Conservation (phyloP, 2,797 vertebrate species). For the Sebastes elongatus region DNA sequence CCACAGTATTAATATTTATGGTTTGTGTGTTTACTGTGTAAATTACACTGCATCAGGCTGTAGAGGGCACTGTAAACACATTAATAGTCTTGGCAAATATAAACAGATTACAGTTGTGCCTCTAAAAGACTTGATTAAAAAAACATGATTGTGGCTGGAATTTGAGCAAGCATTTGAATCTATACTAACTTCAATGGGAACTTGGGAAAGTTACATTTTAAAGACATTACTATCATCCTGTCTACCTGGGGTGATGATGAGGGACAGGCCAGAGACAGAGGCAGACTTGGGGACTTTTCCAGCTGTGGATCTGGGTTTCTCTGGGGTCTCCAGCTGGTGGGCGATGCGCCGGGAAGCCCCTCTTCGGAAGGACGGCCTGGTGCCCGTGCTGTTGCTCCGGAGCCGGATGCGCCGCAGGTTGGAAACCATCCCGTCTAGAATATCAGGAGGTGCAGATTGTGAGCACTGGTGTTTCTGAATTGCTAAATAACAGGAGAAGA, state of each 20-base stretch:
- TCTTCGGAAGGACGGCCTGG: slow-evolving; percentile 84
- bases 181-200: neutral
- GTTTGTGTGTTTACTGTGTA: neutral
- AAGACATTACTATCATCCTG: neutral
- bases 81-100: neutral
- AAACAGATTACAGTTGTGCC: neutral
- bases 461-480: neutral
- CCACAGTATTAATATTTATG: neutral
- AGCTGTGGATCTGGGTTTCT: slow-evolving; percentile 76
- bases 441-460: neutral
- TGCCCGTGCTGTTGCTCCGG: slow-evolving; percentile 92
- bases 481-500: neutral
- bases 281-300: slow-evolving; percentile 91
- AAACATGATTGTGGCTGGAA: neutral
- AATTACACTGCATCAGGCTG: slow-evolving; percentile 21
- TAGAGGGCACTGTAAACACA: slow-evolving; percentile 65
- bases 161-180: neutral
- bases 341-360: slow-evolving; percentile 82
- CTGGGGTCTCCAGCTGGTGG: slow-evolving; percentile 80
- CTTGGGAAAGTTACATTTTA: neutral
- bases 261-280: slow-evolving; percentile 90
- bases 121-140: neutral
- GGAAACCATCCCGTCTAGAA: slow-evolving; percentile 73
- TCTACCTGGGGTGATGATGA: slow-evolving; percentile 90
- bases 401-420: slow-evolving; percentile 88